A percentile compares a stretch with the other conserved stretches of the same genome.
Conservation (phyloP, 1,140 invertebrate genomes). For the Watersipora subatra region DNA sequence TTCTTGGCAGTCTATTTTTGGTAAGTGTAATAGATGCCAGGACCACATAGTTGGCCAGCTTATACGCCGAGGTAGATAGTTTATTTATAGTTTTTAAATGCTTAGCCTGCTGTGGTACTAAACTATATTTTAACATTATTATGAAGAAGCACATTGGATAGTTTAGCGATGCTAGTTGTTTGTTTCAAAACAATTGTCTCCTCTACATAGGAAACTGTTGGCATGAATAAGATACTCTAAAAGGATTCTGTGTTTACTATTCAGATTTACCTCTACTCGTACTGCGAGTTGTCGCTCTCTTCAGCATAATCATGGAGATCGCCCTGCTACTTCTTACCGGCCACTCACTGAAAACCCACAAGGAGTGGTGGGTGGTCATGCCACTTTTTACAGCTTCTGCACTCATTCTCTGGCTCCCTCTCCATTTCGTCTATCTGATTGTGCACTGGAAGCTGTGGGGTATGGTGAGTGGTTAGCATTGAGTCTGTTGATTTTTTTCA, state of each 20-base stretch:
- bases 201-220: too few species aligned
- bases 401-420: constrained; percentile 25
- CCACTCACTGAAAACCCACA: constrained; percentile 17
- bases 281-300: not conserved
- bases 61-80: too few species aligned
- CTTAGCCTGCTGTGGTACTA: too few species aligned
- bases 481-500: constrained; percentile 19
- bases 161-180: too few species aligned
- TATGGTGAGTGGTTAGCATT: constrained; percentile 30
- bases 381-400: constrained; percentile 25
- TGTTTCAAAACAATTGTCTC: too few species aligned
- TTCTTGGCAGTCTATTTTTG: not conserved
- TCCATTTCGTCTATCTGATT: constrained; percentile 25
- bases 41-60: too few species aligned
- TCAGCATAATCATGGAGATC: not conserved
- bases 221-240: too few species aligned
- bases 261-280: not conserved
- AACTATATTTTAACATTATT: too few species aligned
- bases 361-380: constrained; percentile 36
- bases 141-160: too few species aligned
- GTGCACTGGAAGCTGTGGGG: constrained; percentile 32
- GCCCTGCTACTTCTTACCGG: not conserved
- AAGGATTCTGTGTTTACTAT: too few species aligned
- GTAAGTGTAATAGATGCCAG: too few species aligned
- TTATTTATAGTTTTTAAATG: too few species aligned